Percentiles rank a stretch among this genome's conserved stretches.
Conservation (phyloP, 2,797 vertebrate genomes). For the Triplophysa bombifrons region DNA sequence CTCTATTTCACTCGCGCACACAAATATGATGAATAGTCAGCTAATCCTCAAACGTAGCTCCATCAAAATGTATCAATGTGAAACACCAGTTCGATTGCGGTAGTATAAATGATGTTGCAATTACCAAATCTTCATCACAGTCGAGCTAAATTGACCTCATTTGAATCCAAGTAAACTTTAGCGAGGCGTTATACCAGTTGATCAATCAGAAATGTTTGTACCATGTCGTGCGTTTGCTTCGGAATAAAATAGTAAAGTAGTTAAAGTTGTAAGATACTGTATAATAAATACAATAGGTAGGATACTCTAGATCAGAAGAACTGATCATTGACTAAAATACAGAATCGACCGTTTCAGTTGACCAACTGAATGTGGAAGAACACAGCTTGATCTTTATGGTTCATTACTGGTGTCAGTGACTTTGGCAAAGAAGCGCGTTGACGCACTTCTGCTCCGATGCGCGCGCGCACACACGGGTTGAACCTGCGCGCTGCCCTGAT, state of each 20-base stretch:
- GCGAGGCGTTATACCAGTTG: not conserved
- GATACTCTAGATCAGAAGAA: not conserved
- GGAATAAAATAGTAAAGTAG: too few species aligned
- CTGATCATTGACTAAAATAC: not conserved
- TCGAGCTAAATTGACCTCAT: not conserved
- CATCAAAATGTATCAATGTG: conserved; percentile 14
- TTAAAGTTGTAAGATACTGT: not conserved
- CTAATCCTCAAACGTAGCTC: conserved; percentile 12
- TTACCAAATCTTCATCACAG: conserved; percentile 1
- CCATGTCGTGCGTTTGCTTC: not conserved
- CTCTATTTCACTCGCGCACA: not conserved
- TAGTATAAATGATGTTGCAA: conserved; percentile 1
- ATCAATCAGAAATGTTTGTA: not conserved
- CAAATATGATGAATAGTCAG: not conserved
- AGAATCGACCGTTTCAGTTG: not conserved
- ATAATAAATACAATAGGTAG: not conserved
- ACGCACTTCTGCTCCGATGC: conserved; percentile 28
- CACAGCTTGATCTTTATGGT: not conserved
- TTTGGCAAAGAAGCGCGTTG: conserved; percentile 20
- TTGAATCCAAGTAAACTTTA: conserved; percentile 11
- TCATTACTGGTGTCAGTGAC: not conserved
- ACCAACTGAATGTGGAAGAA: not conserved
- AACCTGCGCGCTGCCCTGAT: conserved; percentile 26
- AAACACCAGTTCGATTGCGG: conserved; percentile 20
- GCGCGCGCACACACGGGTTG: not conserved